phyloP scores from a whole-genome alignment of 1,140 invertebrate species.

The Sitobion miscanthi region DNA sequence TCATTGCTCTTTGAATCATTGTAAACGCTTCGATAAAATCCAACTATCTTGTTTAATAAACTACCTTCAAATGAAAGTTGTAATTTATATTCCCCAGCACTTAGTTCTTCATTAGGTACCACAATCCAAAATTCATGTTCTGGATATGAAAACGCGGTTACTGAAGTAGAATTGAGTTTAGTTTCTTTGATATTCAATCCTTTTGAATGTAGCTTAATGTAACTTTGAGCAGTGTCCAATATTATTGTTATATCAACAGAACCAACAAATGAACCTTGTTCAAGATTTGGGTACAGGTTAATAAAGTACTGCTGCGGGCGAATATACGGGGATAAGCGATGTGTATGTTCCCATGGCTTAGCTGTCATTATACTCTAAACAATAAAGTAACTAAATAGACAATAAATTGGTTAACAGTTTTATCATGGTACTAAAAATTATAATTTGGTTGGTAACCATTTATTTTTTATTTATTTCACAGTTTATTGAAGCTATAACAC shows the following conservation, averaged over 20 bases:
- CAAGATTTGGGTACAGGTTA: slow-evolving; percentile 74
- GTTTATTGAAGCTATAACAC: too few relatives aligned
- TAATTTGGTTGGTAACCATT: neutral
- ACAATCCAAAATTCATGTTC: slow-evolving; percentile 75
- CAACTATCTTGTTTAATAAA: slow-evolving; percentile 73
- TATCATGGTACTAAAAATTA: too few relatives aligned
- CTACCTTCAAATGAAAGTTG: slow-evolving; percentile 73
- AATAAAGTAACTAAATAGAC: neutral
- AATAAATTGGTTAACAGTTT: neutral
- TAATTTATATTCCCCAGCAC: slow-evolving; percentile 70
- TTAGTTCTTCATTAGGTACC: slow-evolving; percentile 65
- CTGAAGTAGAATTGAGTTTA: slow-evolving; percentile 28
- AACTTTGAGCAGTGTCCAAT: slow-evolving; percentile 66
- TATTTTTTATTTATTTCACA: neutral
- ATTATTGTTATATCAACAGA: slow-evolving; percentile 75
- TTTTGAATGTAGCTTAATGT: slow-evolving; percentile 76
- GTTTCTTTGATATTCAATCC: slow-evolving; percentile 66
- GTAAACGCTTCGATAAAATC: slow-evolving; percentile 82
- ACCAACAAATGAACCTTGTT: slow-evolving; percentile 73
- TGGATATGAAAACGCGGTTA: slow-evolving; percentile 64
- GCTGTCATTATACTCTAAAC: slow-evolving; percentile 34
- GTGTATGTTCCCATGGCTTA: slow-evolving; percentile 61
- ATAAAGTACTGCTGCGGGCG: slow-evolving; percentile 78
- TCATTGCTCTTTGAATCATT: slow-evolving; percentile 63
- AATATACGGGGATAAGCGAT: slow-evolving; percentile 72